Evolutionary conservation across 1,140 invertebrate genomes (phyloP), one percentile per base, ranked within the genome.

Genomic region (Triops longicaudatus): DNA sequence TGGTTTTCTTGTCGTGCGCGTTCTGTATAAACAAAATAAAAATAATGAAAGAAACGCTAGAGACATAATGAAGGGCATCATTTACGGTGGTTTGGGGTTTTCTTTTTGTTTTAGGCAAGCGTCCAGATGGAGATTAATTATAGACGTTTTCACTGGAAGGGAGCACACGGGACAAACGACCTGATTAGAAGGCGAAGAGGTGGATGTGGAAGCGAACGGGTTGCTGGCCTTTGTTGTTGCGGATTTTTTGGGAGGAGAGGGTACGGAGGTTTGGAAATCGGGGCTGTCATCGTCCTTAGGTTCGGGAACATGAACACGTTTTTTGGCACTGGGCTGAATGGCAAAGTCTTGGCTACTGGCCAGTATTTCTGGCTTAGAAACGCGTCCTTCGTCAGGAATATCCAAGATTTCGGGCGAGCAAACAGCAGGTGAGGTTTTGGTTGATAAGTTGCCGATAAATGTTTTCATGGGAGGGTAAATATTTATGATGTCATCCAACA

Each of bases 91-190:
- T 82, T 84, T 74, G 76, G 44, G 73, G 78, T 26, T 72, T 78
- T 81, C 77, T 12, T 43, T 81, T 76, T 84, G 80, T 75, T 85
- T 83, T 31, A 88, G 81, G 81, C 88, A 89, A 73, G 83, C 82
- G 81, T 89, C 88, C 41, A 88, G 82, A 82, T 89, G 88, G 26
- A 80, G 81, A 80, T 88, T 88, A 11, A 88, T 86, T 79, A 84
- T 82, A 5, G 77, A 78, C 73, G 84, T 79, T 12, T 82, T 81
- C 50, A 89, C 83, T 11, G 83, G 81, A 41, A 88, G 85, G 76
- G 81, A 82, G 78, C 88, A 89, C 0, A 88, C 86, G 44, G 88
- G 87, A 82, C 88, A 89, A n/a, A 81, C 72, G 10, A 88, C 85
- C 78, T 78, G 72, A 73, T 72, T 74, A 11, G 50, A 77, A 31